These are phyloP conservation scores for Amphiprion percula DNA, from an alignment of 2,113 vertebrate genomes.

Conservation along the genomic window DNA sequence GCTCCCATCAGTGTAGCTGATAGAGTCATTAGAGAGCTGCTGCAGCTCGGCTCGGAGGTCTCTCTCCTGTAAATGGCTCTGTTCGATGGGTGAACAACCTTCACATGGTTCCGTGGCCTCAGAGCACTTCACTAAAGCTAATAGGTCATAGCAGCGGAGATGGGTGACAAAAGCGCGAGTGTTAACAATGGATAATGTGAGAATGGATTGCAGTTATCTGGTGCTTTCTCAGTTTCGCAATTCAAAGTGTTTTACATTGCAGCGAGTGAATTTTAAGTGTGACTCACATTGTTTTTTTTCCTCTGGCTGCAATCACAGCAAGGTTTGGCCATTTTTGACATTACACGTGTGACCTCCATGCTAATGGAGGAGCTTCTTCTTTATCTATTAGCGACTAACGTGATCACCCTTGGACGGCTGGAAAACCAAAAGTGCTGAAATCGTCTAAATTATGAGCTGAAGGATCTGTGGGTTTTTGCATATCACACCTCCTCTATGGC, in stretches of 20 bases:
- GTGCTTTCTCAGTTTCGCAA: conserved; percentile 22
- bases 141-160: conserved; percentile 73
- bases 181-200: conserved; percentile 73
- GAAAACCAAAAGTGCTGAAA: conserved; percentile 83
- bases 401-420: conserved; percentile 68
- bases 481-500: conserved; percentile 77
- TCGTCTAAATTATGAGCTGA: conserved; percentile 75
- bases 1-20: conserved; percentile 78
- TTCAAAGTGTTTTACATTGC: conserved; percentile 64
- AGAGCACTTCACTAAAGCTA: conserved; percentile 72
- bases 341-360: conserved; percentile 65
- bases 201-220: conserved; percentile 61
- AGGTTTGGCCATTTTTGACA: conserved; percentile 47
- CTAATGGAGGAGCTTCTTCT: conserved; percentile 64
- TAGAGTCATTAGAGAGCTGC: conserved; percentile 79
- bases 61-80: conserved; percentile 74
- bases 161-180: conserved; percentile 64
- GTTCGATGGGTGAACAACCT: conserved; percentile 76
- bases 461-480: conserved; percentile 80
- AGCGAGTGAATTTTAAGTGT: conserved; percentile 52
- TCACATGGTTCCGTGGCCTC: conserved; percentile 62
- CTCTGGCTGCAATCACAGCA: conserved; percentile 39
- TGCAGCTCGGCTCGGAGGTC: conserved; percentile 54
- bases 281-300: conserved; percentile 52
- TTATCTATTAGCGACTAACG: conserved; percentile 74